These are phyloP conservation scores for Lepidocolaptes lacrymiger DNA, from an alignment of 2,797 vertebrate species.

Conservation along the genomic window DNA sequence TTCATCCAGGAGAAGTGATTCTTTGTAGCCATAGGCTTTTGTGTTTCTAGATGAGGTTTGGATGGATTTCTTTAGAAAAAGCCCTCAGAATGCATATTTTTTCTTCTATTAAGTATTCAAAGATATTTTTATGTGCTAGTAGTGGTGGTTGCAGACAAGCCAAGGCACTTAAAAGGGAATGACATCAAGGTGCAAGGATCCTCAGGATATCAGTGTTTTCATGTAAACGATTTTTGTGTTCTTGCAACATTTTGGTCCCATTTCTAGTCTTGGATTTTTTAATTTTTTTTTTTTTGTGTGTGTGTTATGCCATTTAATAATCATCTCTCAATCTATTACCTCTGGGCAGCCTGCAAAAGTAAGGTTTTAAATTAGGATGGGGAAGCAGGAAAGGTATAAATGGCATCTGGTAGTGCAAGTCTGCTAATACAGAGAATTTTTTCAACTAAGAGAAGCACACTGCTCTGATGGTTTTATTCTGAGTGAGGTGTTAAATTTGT, in stretches of 20 bases:
- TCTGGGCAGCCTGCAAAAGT: background rate
- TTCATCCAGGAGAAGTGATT: background rate
- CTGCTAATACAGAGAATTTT: background rate
- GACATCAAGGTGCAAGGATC: background rate
- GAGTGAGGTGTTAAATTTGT: conserved; percentile 19
- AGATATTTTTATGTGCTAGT: background rate
- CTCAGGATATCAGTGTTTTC: background rate
- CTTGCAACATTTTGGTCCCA: background rate
- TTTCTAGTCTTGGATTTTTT: background rate
- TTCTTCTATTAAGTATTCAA: background rate
- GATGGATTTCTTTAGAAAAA: background rate
- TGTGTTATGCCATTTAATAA: background rate
- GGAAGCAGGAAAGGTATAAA: conserved; percentile 16
- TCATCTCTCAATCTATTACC: background rate
- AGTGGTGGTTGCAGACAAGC: background rate
- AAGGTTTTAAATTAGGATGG: background rate
- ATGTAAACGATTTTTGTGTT: background rate
- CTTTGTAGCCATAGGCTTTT: background rate
- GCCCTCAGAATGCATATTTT: background rate
- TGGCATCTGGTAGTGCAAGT: background rate
- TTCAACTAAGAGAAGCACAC: background rate
- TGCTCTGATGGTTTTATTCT: conserved; percentile 30
- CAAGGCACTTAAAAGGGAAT: background rate
- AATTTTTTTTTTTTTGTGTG: background rate
- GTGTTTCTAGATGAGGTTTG: background rate